Evolutionary conservation across 2,113 vertebrate genomes (phyloP).

Genomic region (Cryptotis parvus): DNA sequence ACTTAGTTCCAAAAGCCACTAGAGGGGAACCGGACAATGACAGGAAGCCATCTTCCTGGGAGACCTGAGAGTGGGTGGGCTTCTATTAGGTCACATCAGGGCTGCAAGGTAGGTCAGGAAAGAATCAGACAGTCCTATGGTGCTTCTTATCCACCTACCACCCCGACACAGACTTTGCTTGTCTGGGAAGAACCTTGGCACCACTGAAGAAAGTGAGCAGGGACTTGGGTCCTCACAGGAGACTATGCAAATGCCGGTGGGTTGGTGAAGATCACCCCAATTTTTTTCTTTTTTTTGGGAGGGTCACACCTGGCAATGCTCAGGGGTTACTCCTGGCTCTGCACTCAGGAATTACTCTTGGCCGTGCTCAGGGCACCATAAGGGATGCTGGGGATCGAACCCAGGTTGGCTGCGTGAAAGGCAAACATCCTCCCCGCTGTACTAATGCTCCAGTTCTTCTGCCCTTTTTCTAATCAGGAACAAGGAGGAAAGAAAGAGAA

Average conservation of each 20-base stretch:
- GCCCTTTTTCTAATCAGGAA: neutral
- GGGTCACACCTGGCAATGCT: too few relatives aligned
- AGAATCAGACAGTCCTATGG: neutral
- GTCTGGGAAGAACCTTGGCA: neutral
- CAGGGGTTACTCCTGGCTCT: too few relatives aligned
- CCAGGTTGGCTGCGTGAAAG: too few relatives aligned
- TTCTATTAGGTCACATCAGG: neutral
- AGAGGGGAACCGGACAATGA: neutral
- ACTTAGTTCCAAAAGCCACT: neutral
- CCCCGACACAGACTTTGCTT: neutral
- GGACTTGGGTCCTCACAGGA: neutral
- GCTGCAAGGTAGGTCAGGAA: neutral
- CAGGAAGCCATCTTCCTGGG: neutral
- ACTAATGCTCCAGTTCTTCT: neutral
- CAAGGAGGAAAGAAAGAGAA: neutral
- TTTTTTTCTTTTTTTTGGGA: too few relatives aligned
- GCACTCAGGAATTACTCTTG: too few relatives aligned
- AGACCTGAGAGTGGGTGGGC: neutral
- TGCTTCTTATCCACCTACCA: neutral
- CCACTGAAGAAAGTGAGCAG: neutral
- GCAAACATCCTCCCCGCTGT: too few relatives aligned
- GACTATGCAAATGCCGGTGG: too few relatives aligned
- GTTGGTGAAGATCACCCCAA: too few relatives aligned
- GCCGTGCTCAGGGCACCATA: too few relatives aligned
- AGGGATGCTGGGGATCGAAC: too few relatives aligned